Evolutionary conservation across 2,888 invertebrate genomes (phyloP).

Genomic region (Petrophora chlorosata): DNA sequence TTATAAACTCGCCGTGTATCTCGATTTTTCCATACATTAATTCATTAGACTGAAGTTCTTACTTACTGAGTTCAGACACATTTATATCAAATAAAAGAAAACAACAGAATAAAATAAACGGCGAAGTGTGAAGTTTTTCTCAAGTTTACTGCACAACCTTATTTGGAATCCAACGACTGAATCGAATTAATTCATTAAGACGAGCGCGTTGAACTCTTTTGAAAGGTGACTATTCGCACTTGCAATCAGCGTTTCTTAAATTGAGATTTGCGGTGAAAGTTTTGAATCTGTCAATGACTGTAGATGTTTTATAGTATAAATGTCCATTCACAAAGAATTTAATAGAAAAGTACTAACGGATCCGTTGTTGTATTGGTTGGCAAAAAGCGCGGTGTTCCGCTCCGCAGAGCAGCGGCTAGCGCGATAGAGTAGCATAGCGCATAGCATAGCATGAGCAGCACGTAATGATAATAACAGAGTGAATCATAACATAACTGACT

Average conservation of each 20-base stretch:
- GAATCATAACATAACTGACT: constrained; percentile 47
- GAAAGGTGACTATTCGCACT: constrained; percentile 13
- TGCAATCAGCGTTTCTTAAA: background rate
- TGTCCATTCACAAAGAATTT: constrained; percentile 25
- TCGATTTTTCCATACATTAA: too few relatives aligned
- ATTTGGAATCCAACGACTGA: constrained; percentile 2
- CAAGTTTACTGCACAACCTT: background rate
- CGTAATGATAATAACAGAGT: constrained; percentile 38
- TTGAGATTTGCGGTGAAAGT: constrained; percentile 17
- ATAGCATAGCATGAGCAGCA: constrained; percentile 14
- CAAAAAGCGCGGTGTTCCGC: constrained; percentile 19
- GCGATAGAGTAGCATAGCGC: background rate
- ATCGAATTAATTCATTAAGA: constrained; percentile 12
- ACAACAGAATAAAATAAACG: too few relatives aligned
- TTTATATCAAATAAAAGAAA: background rate
- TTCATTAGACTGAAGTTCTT: too few relatives aligned
- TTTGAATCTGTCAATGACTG: constrained; percentile 6
- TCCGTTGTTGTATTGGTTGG: constrained; percentile 10
- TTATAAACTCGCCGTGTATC: too few relatives aligned
- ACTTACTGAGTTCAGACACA: too few relatives aligned
- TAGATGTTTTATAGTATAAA: constrained; percentile 4
- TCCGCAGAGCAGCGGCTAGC: background rate
- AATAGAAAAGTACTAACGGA: constrained; percentile 31
- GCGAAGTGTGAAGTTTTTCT: constrained; percentile 2
- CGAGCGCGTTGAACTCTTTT: constrained; percentile 25